phyloP scores from a whole-genome alignment of 2,888 invertebrate species.

The Thera britannica region DNA sequence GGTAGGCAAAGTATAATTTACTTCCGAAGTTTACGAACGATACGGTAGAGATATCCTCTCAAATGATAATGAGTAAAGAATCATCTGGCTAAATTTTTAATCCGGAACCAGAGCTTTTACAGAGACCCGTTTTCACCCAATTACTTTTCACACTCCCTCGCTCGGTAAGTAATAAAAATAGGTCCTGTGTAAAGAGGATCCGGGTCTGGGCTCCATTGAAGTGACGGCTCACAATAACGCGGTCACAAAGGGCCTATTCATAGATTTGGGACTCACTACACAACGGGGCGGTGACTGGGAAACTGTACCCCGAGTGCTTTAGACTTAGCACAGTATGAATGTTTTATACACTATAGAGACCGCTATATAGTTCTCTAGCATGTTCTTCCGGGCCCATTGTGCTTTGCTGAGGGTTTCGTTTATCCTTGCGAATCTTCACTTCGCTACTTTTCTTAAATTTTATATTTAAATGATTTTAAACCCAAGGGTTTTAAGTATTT shows the following conservation, averaged over 20 bases:
- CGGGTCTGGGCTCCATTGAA: conserved; percentile 51
- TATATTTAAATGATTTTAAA: not conserved
- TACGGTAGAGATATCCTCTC: not conserved
- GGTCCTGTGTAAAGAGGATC: conserved; percentile 52
- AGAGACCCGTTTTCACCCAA: conserved; percentile 25
- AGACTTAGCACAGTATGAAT: conserved; percentile 19
- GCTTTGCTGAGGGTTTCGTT: not conserved
- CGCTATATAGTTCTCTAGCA: conserved; percentile 5
- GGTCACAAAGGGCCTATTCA: conserved; percentile 61
- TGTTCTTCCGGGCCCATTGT: conserved; percentile 12
- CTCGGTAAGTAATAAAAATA: conserved; percentile 48
- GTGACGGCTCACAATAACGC: conserved; percentile 57
- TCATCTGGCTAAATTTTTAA: not conserved
- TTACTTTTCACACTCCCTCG: conserved; percentile 29
- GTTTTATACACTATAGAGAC: conserved; percentile 12
- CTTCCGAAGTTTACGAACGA: not conserved
- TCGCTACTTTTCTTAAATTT: not conserved
- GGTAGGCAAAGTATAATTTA: not conserved
- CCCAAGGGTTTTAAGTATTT: not conserved
- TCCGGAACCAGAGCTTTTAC: conserved; percentile 6
- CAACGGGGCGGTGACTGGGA: conserved; percentile 29
- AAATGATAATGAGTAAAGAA: not conserved
- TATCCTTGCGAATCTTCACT: not conserved
- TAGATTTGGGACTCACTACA: conserved; percentile 53
- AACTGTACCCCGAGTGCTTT: conserved; percentile 21